Evolutionary conservation across 2,797 vertebrate genomes (phyloP), one percentile per base, ranked within the genome.

Genomic region (Iguana delicatissima): DNA sequence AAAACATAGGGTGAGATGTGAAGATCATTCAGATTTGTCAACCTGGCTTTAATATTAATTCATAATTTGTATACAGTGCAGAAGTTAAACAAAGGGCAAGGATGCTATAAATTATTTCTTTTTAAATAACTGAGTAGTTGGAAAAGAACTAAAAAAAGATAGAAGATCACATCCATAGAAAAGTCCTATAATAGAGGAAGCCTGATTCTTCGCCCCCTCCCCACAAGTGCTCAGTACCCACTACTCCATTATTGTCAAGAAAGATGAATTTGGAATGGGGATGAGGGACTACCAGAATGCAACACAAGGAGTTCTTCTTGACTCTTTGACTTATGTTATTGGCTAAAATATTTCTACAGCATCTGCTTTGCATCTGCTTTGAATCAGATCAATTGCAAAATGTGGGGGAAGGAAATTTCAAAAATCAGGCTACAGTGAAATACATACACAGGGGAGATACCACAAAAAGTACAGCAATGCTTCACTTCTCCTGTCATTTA

Each of bases 1-100:
- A 8, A 77, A 67, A 59, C 10, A 89, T 32, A 59, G 38, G 1
- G 38, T 1, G 46, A 74, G 26, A n/a, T 50, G 38, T 80, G 62
- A 84, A 88, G 59, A 38, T 8, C 46, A 35, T 22, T 55, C 9
- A 85, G 67, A 22, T 90, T 87, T 88, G 52, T 16, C 69, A 85
- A 0, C 29, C 22, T 0, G 0, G 62, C 10, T 79, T 94, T 62
- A 89, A 88, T 91, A 62, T 32, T 72, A 88, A 38, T 12, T 93
- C 74, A 16, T 16, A 79, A 4, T 3, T 9, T 64, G 10, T 57
- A 80, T 86, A 24, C 89, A 88, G 79, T 12, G 18, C 46, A 73
- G 72, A 74, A 89, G 90, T 84, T 93, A 84, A 24, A 95, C 35
- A 81, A 74, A 79, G 13, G 2, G 32, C 82, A n/a, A 57, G 26